Conservation (phyloP, 2,888 invertebrate species). For the Acholoe squamosa region DNA sequence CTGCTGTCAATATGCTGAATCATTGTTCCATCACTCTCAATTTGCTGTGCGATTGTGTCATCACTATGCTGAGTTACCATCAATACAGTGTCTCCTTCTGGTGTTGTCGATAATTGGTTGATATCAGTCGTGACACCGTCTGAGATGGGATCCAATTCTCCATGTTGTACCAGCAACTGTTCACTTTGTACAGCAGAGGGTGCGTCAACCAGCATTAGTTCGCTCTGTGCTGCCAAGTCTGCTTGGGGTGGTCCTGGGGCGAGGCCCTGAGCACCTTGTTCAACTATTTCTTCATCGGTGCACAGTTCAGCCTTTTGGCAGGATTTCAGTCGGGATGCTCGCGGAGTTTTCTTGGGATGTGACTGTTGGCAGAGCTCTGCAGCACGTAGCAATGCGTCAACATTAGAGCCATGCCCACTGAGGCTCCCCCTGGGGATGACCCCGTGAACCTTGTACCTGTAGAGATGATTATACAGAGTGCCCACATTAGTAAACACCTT, state of each 20-base stretch:
- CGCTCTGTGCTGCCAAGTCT: not conserved
- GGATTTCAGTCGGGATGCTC: not conserved
- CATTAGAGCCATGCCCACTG: not conserved
- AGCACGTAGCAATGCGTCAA: not conserved
- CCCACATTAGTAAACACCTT: slow-evolving; percentile 26
- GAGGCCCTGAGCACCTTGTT: not conserved
- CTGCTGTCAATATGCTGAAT: too few relatives aligned
- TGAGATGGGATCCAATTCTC: too few relatives aligned
- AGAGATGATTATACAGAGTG: slow-evolving; percentile 40
- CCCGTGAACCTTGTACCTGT: slow-evolving; percentile 23
- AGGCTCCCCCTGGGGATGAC: not conserved
- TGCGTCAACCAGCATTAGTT: not conserved
- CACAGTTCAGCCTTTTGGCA: not conserved
- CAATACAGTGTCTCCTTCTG: too few relatives aligned
- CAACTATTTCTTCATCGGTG: not conserved
- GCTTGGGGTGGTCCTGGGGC: not conserved
- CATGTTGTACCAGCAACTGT: too few relatives aligned
- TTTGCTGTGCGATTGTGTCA: too few relatives aligned
- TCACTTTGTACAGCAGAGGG: not conserved
- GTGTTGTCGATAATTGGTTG: too few relatives aligned
- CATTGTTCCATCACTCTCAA: too few relatives aligned
- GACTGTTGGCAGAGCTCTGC: not conserved
- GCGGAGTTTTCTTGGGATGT: not conserved
- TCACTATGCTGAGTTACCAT: too few relatives aligned
- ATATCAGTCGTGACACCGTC: too few relatives aligned